Base-by-base conservation (phyloP, 1,140 invertebrate genomes). In the Drosophila ficusphila region DNA sequence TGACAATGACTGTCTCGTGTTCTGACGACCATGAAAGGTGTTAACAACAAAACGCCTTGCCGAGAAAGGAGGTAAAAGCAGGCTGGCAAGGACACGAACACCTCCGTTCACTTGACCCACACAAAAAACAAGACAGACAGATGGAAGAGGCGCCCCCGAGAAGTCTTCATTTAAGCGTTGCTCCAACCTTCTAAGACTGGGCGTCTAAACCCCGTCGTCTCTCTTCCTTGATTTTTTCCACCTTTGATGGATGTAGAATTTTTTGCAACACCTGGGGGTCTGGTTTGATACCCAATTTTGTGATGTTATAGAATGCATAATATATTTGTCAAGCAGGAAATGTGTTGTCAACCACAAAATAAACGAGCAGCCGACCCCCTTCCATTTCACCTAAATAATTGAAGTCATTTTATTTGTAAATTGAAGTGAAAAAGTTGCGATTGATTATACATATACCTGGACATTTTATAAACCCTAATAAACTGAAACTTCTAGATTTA, bases 1-100 rank as follows among this genome's bases (percentile, higher is more conserved):
- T 67, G 61, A 67, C 64, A 68, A 67, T 67, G 64, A 52, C 64
- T 67, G 42, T 46, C 64, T 67, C 60, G 49, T 73, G 69, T 72
- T 68, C 46, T 53, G 67, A 41, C 57, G 81, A 60, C 81, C 81
- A 62, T 85, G 81, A 76, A 81, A 85, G 81, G 81, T 85, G 81
- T 85, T 79, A 85, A 85, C 79, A 83, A 82, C 70, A 73, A 56
- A 34, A 25, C 60, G 62, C 23, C 49, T 18, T 36, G 60, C 58
- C 33, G 49, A 57, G 69, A 69, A 58, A 36, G 68, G 48, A 56
- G 74, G 68, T 47, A 27, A 70, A 60, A 61, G 48, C 19, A 9
- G 29, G 14, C 18, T 18, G 38, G 47, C 69, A 72, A 72, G 69
- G 69, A 71, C 44, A 71, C 33, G 53, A 41, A 23, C 29, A 33